Percentiles rank a stretch among this genome's conserved stretches.
Conservation (phyloP, 2,797 vertebrate species). For the Arnoldichthys spilopterus region DNA sequence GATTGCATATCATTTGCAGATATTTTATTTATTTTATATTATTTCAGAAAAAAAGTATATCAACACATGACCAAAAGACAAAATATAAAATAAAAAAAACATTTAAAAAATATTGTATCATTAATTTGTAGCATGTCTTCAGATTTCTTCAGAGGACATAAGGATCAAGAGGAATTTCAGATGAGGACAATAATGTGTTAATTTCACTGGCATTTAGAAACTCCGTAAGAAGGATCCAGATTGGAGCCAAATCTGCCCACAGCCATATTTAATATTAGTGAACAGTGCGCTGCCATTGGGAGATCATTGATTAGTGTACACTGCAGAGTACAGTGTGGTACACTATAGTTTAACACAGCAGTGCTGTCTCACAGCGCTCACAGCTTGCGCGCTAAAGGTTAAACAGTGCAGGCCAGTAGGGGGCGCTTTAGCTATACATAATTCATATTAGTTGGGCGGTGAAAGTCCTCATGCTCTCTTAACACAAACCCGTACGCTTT, state of each 20-base stretch:
- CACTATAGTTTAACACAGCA: too few relatives aligned
- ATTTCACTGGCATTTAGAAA: background rate
- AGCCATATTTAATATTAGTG: background rate
- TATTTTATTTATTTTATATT: background rate
- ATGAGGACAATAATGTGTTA: background rate
- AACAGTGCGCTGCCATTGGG: background rate
- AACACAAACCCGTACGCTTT: slow-evolving; percentile 74
- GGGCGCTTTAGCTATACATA: slow-evolving; percentile 93
- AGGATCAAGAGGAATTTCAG: background rate
- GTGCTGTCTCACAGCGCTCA: background rate
- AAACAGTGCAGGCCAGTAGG: slow-evolving; percentile 78
- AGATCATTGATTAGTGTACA: background rate
- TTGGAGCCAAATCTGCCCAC: background rate
- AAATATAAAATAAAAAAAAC: background rate
- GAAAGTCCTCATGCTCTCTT: slow-evolving; percentile 59
- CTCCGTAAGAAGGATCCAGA: background rate
- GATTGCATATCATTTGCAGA: background rate
- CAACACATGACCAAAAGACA: background rate
- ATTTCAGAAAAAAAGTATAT: background rate
- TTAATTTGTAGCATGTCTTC: background rate
- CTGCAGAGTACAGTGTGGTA: too few relatives aligned
- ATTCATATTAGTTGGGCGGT: slow-evolving; percentile 68
- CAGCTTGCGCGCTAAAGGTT: background rate
- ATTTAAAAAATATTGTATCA: background rate
- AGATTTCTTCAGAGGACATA: background rate